Base-by-base conservation (phyloP, 2,113 vertebrate species). In the Hippotragus niger region DNA sequence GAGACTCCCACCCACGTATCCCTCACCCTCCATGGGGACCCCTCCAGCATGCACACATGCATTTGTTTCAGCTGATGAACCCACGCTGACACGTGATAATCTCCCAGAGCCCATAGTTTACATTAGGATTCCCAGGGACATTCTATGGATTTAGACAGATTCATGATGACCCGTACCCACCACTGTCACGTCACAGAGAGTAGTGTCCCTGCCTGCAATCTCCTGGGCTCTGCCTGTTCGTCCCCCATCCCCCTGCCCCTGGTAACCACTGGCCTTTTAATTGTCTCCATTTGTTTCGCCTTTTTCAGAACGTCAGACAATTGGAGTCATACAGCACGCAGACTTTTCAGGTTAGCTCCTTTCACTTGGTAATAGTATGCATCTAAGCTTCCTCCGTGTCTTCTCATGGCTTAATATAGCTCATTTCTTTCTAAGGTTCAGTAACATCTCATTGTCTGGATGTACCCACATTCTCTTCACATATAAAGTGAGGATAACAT, bases 111-210 rank as follows among this genome's bases (percentile, higher is more conserved):
- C 88, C 19, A 4, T 0, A 23, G 52, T 21, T 9, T 21, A 55
- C 2, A 3, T 21, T 5, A 21, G 50, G 67, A 3, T 15, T 29
- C 40, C 31, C 27, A 33, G 8, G 19, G 2, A 5, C 76, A 13
- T 13, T 36, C 43, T 9, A 0, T 4, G 33, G 57, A 15, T 19
- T 8, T 1, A 16, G 43, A 52, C 25, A 36, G 27, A 10, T 6
- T 1, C 17, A 21, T 8, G 3, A 19, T 4, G 57, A 36, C 57
- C 1, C 0, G 57, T 3, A 2, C 29, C 33, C 55, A 10, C 1
- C 23, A 4, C 16, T 14, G 19, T 5, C 33, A 11, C 1, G 1
- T 31, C 16, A 21, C 0, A 9, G 2, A 7, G 31, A 11, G 9
- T 3, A 2, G 6, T 3, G 2, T n/a, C 71, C 5, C 29, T n/a